Evolutionary conservation across 2,113 vertebrate species (phyloP), one percentile per base, ranked within the genome.

Genomic region (Saguinus imperator): DNA sequence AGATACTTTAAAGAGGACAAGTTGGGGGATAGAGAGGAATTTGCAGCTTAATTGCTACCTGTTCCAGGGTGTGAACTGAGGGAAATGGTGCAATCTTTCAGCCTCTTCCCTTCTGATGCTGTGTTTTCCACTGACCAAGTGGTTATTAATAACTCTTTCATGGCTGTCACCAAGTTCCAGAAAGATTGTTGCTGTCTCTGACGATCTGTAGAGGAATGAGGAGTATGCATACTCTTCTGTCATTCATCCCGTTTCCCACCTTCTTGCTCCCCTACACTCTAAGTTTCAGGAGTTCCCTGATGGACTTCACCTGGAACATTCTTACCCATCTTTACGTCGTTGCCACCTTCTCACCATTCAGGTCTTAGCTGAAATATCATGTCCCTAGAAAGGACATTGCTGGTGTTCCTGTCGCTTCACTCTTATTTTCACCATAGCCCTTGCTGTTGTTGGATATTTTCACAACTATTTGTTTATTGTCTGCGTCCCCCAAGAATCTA

Each of bases 1-100:
- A 64, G 50, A n/a, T 73, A n/a, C 55, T 90, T 96, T 40, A 45
- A 45, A 92, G 64, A 55, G 76, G 87, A 95, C 87, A 55, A 64
- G 29, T 89, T 40, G 80, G 76, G 40, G 55, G 87, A 87, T 40
- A 66, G 79, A 91, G 37, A 64, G 73, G 8, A 80, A 50, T 76
- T 95, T 87, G 40, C 68, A 89, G 72, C 57, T n/a, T 50, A 81
- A 13, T 91, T 80, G 58, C 55, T 91, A 4, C 48, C 10, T 80
- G 55, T 83, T 90, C 23, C 27, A 57, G 32, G 35, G 1, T 50
- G 13, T 40, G 21, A 91, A 50, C 21, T 21, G 32, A 90, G 76
- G 87, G n/a, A 94, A 93, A 57, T 43, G 5, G 43, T 76, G 13
- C 13, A 17, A 1, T 61, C 37, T 89, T 29, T 93, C 11, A 76